Conservation (phyloP, 53 echinoderm and acorn worm species). For the Crossaster papposus region DNA sequence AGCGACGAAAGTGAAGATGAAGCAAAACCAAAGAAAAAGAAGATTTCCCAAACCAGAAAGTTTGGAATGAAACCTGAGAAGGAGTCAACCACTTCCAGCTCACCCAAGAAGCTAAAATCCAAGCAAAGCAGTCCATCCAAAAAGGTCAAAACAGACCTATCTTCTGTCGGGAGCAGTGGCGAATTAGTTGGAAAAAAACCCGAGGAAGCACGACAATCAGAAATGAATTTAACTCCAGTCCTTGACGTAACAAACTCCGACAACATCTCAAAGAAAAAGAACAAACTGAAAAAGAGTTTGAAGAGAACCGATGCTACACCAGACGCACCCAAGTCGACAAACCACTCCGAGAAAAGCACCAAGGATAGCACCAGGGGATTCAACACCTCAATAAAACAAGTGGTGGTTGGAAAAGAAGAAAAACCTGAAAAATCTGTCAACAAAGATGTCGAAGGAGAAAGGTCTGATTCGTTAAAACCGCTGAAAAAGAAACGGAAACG, state of each 20-base stretch:
- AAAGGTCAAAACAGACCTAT: neutral
- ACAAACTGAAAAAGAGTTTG: neutral
- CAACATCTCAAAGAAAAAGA: neutral
- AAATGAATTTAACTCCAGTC: neutral
- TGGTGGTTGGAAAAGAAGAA: neutral
- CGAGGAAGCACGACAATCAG: neutral
- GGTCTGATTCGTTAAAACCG: neutral
- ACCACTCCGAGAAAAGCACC: neutral
- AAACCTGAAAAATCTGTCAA: neutral
- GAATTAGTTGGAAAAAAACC: neutral
- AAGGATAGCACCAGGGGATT: neutral
- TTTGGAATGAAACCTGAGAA: slow-evolving; percentile 17
- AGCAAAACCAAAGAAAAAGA: neutral
- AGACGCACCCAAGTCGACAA: neutral
- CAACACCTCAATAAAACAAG: neutral
- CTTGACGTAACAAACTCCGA: neutral
- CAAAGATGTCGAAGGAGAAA: neutral
- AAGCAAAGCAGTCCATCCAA: neutral
- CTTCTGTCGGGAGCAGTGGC: neutral
- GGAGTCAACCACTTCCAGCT: neutral
- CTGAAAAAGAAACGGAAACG: slow-evolving; percentile 28
- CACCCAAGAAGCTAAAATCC: neutral
- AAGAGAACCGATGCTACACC: neutral
- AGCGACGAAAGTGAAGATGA: slow-evolving; percentile 48
- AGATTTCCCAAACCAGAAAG: slow-evolving; percentile 9